Evolutionary conservation across 2,797 vertebrate genomes (phyloP), one percentile per base, ranked within the genome.

Genomic region (Echeneis naucrates): DNA sequence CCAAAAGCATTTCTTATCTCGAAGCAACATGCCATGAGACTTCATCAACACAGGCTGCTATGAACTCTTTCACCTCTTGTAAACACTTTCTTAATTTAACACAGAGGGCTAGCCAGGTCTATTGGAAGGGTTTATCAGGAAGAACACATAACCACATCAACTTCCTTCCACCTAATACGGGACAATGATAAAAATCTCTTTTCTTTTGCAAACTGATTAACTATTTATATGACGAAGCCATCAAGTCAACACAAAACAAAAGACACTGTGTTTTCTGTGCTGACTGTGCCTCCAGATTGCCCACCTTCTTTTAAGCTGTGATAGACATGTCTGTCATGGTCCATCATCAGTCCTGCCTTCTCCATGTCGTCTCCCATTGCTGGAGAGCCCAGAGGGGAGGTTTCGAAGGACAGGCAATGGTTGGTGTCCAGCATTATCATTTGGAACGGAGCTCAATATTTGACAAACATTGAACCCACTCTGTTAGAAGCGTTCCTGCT

Each of bases 231-330:
- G 21, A n/a, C n/a, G n/a, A 50, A 40, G 32, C 16, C 27, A 62
- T 68, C 67, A 85, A 81, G 62, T 35, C 33, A 75, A 84, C 59
- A 81, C 58, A 73, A 76, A 82, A 68, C 48, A 42, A 54, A 63
- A 70, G 12, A 63, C 54, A n/a, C 17, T 24, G 54, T 37, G 38
- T 56, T 24, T 77, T 19, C n/a, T 30, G 30, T 55, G 27, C 72
- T 72, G 66, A 82, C 55, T 57, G n/a, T 68, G 7, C 60, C 32
- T 66, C 63, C 26, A 14, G 75, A 60, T 70, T 1, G 68, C 94
- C 91, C 93, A 95, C 94, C 94, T 95, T 95, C 94, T 89, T 94
- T 95, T 77, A 95, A 88, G 82, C 90, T 94, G 90, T 94, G 91
- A 92, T 94, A 95, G 74, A 92, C 88, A 50, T 92, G 86, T 78